A percentile compares a stretch with the other conserved stretches of the same genome.
These are phyloP conservation scores for Henicopernis longicauda DNA, from an alignment of 2,113 vertebrate species.

Conservation along the genomic window DNA sequence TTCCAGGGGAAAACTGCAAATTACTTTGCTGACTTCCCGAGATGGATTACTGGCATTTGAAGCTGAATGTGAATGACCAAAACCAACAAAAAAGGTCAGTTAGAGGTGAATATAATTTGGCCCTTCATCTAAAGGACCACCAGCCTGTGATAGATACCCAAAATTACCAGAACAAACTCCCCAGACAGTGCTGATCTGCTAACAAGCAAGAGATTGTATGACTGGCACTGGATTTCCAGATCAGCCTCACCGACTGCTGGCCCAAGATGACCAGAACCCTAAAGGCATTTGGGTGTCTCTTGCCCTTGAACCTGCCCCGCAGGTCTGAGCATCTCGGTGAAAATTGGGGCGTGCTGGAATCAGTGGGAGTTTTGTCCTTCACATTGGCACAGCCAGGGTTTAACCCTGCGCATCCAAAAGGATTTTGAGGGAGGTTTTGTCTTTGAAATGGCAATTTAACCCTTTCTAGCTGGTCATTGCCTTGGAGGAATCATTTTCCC, in stretches of 20 bases:
- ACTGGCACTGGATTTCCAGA: background rate
- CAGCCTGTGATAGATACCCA: background rate
- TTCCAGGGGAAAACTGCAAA: background rate
- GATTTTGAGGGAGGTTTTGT: background rate
- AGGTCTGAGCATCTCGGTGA: background rate
- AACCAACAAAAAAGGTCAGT: fast-evolving
- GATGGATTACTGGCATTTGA: background rate
- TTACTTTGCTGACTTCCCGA: background rate
- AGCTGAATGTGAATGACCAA: background rate
- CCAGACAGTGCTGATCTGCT: background rate
- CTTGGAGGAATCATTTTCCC: background rate
- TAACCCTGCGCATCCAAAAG: background rate
- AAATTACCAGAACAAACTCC: background rate
- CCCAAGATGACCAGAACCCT: background rate
- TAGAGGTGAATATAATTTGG: background rate
- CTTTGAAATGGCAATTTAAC: background rate
- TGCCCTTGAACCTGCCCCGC: background rate
- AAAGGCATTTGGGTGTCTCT: background rate
- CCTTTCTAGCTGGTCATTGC: background rate
- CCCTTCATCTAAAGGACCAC: background rate
- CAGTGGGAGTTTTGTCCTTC: background rate
- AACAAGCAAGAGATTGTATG: background rate
- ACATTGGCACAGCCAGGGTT: fast-evolving
- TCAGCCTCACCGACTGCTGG: background rate
- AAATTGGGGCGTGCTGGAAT: fast-evolving